These are phyloP conservation scores for Galagoides demidoff DNA, from an alignment of 2,797 vertebrate species.

Conservation along the genomic window DNA sequence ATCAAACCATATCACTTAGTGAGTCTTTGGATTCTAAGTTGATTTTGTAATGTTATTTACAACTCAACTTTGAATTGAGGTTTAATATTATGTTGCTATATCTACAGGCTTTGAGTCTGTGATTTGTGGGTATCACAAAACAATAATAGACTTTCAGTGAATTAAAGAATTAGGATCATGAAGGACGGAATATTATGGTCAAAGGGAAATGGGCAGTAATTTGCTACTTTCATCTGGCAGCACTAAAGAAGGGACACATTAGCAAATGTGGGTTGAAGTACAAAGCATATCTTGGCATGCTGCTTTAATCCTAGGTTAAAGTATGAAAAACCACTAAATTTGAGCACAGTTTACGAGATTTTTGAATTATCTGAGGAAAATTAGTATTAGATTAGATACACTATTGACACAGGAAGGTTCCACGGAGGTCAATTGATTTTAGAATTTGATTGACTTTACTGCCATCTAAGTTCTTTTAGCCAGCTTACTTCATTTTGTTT, in stretches of 20 bases:
- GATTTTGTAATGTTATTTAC: slow-evolving; percentile 39
- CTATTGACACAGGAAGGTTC: neutral
- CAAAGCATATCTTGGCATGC: neutral
- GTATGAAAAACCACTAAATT: neutral
- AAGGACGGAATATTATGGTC: neutral
- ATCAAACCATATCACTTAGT: neutral
- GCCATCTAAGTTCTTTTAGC: neutral
- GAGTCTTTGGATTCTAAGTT: neutral
- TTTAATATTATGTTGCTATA: neutral
- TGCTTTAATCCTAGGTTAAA: neutral
- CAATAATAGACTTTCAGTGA: neutral
- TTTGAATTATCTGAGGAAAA: slow-evolving; percentile 33
- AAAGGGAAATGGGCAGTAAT: neutral
- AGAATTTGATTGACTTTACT: neutral
- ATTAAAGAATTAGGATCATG: neutral
- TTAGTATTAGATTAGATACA: neutral
- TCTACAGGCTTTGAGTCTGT: neutral
- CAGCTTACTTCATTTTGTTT: slow-evolving; percentile 51
- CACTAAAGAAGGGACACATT: neutral
- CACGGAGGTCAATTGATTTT: neutral
- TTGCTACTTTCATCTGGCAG: neutral
- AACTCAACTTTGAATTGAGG: neutral
- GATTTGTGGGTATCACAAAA: neutral
- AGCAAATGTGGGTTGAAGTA: slow-evolving; percentile 29
- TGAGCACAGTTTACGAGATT: slow-evolving; percentile 6